Percentiles rank a stretch among this genome's conserved stretches.
Conservation (phyloP, 2,113 vertebrate species). For the Brachyistius frenatus region DNA sequence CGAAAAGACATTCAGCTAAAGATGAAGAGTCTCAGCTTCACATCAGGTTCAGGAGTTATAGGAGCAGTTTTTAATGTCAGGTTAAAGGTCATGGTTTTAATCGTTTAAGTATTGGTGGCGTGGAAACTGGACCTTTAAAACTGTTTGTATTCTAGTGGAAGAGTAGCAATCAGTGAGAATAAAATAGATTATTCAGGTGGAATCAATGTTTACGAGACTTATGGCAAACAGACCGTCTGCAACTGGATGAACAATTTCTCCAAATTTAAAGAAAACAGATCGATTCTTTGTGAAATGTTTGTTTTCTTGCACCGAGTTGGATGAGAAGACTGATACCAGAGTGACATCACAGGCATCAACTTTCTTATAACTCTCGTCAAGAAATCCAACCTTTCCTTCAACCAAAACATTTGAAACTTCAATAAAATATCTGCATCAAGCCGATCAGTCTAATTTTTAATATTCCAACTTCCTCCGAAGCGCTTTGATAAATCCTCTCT, state of each 20-base stretch:
- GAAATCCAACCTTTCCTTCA: not conserved
- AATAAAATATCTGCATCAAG: not conserved
- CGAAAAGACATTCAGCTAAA: not conserved
- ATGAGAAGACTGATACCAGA: too few species aligned
- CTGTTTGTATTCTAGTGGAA: not conserved
- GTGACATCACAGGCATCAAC: not conserved
- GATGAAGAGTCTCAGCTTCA: not conserved
- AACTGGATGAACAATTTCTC: not conserved
- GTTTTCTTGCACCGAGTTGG: too few species aligned
- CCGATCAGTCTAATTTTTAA: not conserved
- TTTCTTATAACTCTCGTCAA: not conserved
- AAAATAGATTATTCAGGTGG: too few species aligned
- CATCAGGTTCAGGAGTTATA: not conserved
- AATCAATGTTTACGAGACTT: too few species aligned
- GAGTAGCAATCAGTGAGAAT: not conserved
- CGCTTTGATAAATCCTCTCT: too few species aligned
- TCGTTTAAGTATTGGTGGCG: too few species aligned
- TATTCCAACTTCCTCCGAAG: too few species aligned
- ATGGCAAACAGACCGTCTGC: not conserved
- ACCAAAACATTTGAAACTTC: not conserved
- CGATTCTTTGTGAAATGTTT: constrained; percentile 16
- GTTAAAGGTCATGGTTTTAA: too few species aligned
- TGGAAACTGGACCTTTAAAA: too few species aligned
- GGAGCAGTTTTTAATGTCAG: too few species aligned
- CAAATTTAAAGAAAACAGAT: not conserved